Evolutionary conservation across 2,888 invertebrate species (phyloP).

Genomic region (Dinocampus coccinellae): DNA sequence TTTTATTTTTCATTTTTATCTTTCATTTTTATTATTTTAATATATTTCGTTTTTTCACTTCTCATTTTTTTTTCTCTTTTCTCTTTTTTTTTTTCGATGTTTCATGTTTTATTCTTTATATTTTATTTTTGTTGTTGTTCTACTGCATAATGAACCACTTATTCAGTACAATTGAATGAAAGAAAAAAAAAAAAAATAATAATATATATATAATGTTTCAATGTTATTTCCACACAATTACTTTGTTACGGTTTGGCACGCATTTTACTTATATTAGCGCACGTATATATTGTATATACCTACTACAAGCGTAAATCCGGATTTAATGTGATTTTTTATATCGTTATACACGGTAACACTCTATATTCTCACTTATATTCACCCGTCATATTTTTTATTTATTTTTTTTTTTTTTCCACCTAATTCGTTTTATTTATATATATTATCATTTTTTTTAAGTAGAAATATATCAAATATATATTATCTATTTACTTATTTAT

Average conservation of each 20-base stretch:
- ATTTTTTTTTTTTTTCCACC: neutral
- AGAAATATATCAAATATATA: neutral
- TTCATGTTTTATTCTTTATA: neutral
- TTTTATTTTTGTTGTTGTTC: neutral
- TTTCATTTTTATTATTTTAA: neutral
- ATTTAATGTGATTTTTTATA: constrained; percentile 32
- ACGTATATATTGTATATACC: neutral
- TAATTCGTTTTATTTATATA: too few relatives aligned
- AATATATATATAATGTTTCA: constrained; percentile 12
- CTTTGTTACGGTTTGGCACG: constrained; percentile 34
- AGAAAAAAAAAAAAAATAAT: neutral
- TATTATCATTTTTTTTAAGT: too few relatives aligned
- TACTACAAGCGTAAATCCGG: constrained; percentile 25
- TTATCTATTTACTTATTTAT: neutral
- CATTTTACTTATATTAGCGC: constrained; percentile 17
- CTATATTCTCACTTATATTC: constrained; percentile 20
- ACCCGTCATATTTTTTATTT: neutral
- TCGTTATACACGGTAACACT: neutral
- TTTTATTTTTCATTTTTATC: neutral
- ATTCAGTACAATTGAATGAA: neutral
- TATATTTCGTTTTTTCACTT: too few relatives aligned
- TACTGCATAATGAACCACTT: neutral
- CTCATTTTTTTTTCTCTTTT: neutral
- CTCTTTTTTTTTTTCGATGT: neutral
- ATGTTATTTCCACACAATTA: constrained; percentile 28